Evolutionary conservation across 2,888 invertebrate genomes (phyloP), one percentile per base, ranked within the genome.

Genomic region (Tiliacea aurago): DNA sequence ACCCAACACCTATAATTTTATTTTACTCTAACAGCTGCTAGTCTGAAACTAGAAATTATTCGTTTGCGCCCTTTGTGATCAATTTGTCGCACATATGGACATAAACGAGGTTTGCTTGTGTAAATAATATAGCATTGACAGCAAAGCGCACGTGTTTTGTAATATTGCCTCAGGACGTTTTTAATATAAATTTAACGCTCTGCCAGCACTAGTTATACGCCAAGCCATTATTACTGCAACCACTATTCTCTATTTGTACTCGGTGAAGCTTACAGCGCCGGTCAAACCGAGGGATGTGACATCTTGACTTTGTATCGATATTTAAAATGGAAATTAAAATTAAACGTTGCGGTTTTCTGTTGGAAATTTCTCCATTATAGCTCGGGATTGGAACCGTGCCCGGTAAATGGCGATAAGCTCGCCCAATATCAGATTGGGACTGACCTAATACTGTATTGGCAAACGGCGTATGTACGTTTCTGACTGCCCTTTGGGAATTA

Each of bases 101-200:
- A 41, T 73, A 53, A 51, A 53, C 6, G 13, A 47, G 56, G 62
- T 61, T 62, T 62, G 47, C 55, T 49, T 65, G 20, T 15, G 70
- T 71, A 73, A 76, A 82, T 76, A 71, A 61, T 53, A 65, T 37
- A 67, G 23, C 49, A 62, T 65, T 73, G 74, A 70, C 56, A 74
- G 81, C 81, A 80, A 70, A 80, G 70, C 56, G 43, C 71, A 78
- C 67, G 61, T 85, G 74, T 78, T 70, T 66, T 72, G 70, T 62
- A 84, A 76, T 51, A 73, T 72, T 73, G 69, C 71, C 74, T 73
- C 82, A 76, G 58, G 62, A 69, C 73, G 86, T 92, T 94, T 94
- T 93, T 94, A 94, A 94, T 94, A 93, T 91, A 93, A 94, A 93
- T 93, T 94, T 92, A 93, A 92, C 93, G 93, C 87, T 89, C 87